Base-by-base conservation (phyloP, 2,113 vertebrate genomes). In the Nerophis lumbriciformis region DNA sequence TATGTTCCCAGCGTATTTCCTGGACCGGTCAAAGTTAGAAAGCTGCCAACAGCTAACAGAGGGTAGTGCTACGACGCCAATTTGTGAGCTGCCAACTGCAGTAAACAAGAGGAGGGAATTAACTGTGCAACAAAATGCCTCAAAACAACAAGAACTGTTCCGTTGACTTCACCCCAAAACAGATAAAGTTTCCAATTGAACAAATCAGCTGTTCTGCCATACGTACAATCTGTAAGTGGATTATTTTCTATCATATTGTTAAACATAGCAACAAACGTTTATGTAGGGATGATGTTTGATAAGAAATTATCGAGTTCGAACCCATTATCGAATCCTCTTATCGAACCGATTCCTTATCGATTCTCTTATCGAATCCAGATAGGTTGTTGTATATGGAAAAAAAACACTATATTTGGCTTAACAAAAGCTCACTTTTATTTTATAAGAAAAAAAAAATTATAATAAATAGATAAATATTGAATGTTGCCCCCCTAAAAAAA, bases 101-200 rank as follows among this genome's bases (percentile, higher is more conserved):
- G 39, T 57, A 57, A 57, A 57, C 55, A 44, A 57, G 54, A 16
- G 16, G 39, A 57, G 37, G 19, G 21, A 44, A 57, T 57, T 19
- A 57, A 57, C 6, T 11, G 8, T 35, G 21, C 55, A 21, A 19
- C 39, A 6, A 44, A 19, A 39, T 3, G 54, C 9, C 53, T 55
- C 36, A 10, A 38, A 56, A 39, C 54, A 57, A 57, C 16, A 16
- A 57, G 37, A 44, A 12, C n/a, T 19, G n/a, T 56, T 39, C 53
- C 16, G 37, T 56, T 56, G 54, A 56, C n/a, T 42, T 56, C 3
- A 19, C 16, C 42, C 42, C 39, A 57, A 19, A 44, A 21, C 28
- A 11, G 38, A 35, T 11, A 50, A 52, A 5, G 28, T 35, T 54
- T 38, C 6, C 14, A 13, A 5, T 19, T 44, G 16, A 21, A 57